These are phyloP conservation scores for Pristionchus arcanus DNA, from an alignment of 2,888 invertebrate genomes.

Conservation along the genomic window DNA sequence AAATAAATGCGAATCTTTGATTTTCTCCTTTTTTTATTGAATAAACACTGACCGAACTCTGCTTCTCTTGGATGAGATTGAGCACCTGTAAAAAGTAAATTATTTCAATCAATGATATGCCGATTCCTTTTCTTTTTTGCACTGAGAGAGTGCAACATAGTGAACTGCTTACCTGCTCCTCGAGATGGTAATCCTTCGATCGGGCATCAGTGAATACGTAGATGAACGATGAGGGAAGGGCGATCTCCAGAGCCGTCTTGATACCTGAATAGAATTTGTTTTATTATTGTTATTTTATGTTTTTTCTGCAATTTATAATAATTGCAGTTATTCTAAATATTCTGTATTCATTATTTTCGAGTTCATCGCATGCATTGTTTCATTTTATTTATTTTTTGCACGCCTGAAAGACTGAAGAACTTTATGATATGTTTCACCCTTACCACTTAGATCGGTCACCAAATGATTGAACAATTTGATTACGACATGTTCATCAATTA, in stretches of 20 bases:
- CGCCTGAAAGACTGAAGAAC: no score
- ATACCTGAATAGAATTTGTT: constrained; percentile 66
- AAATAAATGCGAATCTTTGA: background rate
- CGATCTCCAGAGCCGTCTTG: constrained; percentile 84
- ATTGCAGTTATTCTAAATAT: no score
- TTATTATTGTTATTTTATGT: background rate
- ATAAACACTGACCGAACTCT: constrained; percentile 84
- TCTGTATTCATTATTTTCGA: no score
- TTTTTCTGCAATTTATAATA: no score
- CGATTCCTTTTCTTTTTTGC: background rate
- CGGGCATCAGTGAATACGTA: constrained; percentile 89
- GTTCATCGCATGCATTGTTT: no score
- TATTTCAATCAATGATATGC: background rate
- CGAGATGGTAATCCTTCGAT: constrained; percentile 85
- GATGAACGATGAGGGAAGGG: constrained; percentile 85
- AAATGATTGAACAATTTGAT: no score
- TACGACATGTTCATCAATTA: no score
- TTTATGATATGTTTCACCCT: no score
- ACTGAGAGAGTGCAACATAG: no score
- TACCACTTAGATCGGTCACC: no score
- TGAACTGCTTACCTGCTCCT: constrained; percentile 79
- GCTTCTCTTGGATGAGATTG: constrained; percentile 86
- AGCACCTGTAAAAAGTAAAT: constrained; percentile 82
- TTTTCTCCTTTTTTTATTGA: background rate
- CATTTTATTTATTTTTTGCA: no score